These are phyloP conservation scores for Morone saxatilis DNA, from an alignment of 2,113 vertebrate species.

Conservation along the genomic window DNA sequence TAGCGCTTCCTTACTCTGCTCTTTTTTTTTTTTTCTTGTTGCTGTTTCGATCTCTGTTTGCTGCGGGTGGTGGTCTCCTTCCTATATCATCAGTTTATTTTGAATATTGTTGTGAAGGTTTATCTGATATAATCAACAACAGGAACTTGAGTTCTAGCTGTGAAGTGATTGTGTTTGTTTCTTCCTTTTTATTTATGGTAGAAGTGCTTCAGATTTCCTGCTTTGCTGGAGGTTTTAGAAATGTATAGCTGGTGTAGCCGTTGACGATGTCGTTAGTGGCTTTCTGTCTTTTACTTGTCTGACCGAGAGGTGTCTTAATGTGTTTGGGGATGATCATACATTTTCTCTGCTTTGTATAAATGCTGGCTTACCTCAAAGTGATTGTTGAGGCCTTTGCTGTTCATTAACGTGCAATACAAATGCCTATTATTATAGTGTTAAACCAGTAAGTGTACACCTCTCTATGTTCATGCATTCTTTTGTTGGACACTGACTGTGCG, in stretches of 20 bases:
- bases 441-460: slow-evolving; percentile 38
- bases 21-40: slow-evolving; percentile 35
- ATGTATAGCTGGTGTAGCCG: neutral
- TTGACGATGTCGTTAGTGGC: slow-evolving; percentile 24
- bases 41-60: slow-evolving; percentile 36
- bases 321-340: slow-evolving; percentile 1
- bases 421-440: slow-evolving; percentile 1
- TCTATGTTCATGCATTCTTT: neutral
- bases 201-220: slow-evolving; percentile 15
- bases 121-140: slow-evolving; percentile 8
- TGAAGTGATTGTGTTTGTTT: slow-evolving; percentile 1
- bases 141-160: neutral
- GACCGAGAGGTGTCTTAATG: neutral
- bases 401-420: slow-evolving; percentile 13
- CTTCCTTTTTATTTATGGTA: neutral
- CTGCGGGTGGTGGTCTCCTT: slow-evolving; percentile 53
- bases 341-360: slow-evolving; percentile 23
- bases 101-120: neutral
- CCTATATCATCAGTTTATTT: neutral
- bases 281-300: slow-evolving; percentile 22
- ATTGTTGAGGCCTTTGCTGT: slow-evolving; percentile 12
- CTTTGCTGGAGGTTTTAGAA: slow-evolving; percentile 19
- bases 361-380: slow-evolving; percentile 20
- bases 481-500: neutral
- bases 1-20: slow-evolving; percentile 29